Evolutionary conservation across 1,140 invertebrate species (phyloP).

Genomic region (Apocrypta bakeri): DNA sequence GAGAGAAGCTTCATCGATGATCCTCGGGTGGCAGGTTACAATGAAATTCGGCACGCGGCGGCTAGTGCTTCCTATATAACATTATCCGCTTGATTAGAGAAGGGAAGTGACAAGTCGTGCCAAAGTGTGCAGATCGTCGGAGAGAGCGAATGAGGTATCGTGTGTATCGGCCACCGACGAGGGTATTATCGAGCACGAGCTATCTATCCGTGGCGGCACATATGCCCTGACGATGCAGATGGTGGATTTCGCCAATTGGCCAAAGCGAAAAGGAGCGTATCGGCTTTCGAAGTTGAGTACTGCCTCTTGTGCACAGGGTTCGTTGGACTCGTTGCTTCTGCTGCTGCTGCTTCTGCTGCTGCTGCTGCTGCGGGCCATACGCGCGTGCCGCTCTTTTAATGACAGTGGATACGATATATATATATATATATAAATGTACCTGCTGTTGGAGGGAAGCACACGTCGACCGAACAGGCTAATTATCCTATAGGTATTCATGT

Average conservation of each 20-base stretch:
- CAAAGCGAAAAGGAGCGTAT: neutral
- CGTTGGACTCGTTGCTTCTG: neutral
- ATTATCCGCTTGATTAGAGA: slow-evolving; percentile 48
- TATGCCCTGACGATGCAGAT: slow-evolving; percentile 6
- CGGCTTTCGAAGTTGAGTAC: slow-evolving; percentile 2
- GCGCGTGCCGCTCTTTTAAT: neutral
- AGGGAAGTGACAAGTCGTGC: slow-evolving; percentile 47
- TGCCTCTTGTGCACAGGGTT: neutral
- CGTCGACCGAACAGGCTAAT: neutral
- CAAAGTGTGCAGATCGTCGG: slow-evolving; percentile 44
- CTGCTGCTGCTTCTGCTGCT: no score
- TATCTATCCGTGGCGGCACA: neutral
- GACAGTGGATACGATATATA: neutral
- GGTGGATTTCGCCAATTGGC: neutral
- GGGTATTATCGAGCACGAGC: slow-evolving; percentile 26
- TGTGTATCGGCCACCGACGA: slow-evolving; percentile 14
- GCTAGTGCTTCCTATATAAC: slow-evolving; percentile 44
- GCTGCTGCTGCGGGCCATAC: neutral
- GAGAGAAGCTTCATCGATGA: neutral
- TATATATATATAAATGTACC: neutral
- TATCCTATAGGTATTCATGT: neutral
- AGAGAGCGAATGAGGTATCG: slow-evolving; percentile 19
- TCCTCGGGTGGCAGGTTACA: neutral
- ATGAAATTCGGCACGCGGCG: slow-evolving; percentile 40
- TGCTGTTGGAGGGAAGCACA: neutral